Evolutionary conservation across 2,113 vertebrate species (phyloP).

Genomic region (Macaca mulatta): DNA sequence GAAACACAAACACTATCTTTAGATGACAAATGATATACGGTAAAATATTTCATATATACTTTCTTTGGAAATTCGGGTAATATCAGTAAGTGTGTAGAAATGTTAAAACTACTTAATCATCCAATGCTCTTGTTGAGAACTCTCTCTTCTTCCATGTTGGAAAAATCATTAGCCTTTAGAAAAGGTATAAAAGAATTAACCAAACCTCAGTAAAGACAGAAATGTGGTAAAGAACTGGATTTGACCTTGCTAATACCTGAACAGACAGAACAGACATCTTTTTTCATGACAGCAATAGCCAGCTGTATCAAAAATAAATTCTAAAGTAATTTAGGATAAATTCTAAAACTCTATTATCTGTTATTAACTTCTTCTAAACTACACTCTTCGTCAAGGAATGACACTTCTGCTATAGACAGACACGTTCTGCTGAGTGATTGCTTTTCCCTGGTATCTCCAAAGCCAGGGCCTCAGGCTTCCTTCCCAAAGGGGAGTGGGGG

Average conservation of each 20-base stretch:
- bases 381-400: constrained; percentile 1
- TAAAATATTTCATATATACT: constrained; percentile 21
- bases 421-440: constrained; percentile 40
- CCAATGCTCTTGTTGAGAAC: neutral
- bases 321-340: constrained; percentile 13
- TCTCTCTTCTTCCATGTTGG: neutral
- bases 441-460: constrained; percentile 50
- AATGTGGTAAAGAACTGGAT: constrained; percentile 5
- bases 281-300: neutral
- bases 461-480: constrained; percentile 49
- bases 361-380: constrained; percentile 45
- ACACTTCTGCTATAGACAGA: constrained; percentile 44
- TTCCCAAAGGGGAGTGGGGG: neutral
- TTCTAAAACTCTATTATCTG: neutral
- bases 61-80: constrained; percentile 40
- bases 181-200: constrained; percentile 40
- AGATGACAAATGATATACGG: neutral
- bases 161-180: constrained; percentile 15
- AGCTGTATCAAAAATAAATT: constrained; percentile 43
- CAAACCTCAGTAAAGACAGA: neutral
- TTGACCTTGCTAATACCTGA: neutral
- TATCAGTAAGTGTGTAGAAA: neutral
- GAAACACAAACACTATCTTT: constrained; percentile 2
- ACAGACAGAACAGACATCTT: neutral
- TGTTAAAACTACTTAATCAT: neutral